Evolutionary conservation across 2,888 invertebrate species (phyloP).

Genomic region (Chironomus riparius): DNA sequence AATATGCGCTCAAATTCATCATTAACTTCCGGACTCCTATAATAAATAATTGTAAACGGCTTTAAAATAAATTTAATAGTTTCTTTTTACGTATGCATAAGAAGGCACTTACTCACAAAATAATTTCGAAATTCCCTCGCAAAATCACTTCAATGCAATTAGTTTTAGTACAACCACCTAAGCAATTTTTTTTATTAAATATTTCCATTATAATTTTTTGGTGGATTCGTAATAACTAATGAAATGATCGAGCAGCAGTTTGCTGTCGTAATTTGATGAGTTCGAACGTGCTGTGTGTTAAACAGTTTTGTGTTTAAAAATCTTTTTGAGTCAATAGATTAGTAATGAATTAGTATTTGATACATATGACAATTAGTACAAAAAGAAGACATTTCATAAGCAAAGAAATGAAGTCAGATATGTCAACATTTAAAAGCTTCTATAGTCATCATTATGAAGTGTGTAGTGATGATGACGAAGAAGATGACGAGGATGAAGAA

Average conservation of each 20-base stretch:
- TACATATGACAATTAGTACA: background rate
- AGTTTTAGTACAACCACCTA: background rate
- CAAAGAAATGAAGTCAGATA: background rate
- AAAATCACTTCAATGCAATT: background rate
- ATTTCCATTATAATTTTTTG: background rate
- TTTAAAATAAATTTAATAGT: no score
- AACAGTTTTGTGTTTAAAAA: background rate
- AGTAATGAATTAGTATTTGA: no score
- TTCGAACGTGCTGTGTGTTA: constrained; percentile 3
- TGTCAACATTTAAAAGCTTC: constrained; percentile 11
- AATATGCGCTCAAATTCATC: no score
- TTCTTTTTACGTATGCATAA: background rate
- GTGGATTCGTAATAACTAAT: background rate
- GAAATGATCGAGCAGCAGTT: background rate
- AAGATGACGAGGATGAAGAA: background rate
- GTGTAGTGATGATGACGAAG: constrained; percentile 5
- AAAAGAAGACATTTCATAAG: background rate
- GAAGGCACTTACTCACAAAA: background rate
- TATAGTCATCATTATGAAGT: constrained; percentile 18
- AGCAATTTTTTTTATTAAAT: background rate
- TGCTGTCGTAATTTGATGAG: constrained; percentile 8
- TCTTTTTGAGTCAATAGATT: no score
- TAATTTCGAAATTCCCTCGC: background rate
- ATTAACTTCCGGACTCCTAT: no score
- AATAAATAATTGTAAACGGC: no score